Conservation (phyloP, 2,797 vertebrate genomes). For the Fratercula arctica region DNA sequence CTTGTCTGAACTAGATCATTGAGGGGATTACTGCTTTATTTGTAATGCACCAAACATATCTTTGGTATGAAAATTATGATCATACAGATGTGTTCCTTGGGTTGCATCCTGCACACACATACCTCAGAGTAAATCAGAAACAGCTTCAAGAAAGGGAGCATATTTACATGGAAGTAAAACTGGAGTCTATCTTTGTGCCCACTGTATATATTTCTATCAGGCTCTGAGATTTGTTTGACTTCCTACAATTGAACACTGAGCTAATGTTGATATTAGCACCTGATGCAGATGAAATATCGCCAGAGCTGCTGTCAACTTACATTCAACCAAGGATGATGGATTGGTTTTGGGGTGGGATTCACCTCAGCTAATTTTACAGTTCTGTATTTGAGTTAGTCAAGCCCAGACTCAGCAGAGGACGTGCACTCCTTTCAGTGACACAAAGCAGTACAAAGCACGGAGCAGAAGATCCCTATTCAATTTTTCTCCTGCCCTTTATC, state of each 20-base stretch:
- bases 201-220: not conserved
- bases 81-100: conserved; percentile 35
- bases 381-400: not conserved
- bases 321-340: not conserved
- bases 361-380: not conserved
- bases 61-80: not conserved
- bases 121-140: not conserved
- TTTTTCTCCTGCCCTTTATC: not conserved
- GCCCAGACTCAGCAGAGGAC: not conserved
- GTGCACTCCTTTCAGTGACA: not conserved
- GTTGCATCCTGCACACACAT: not conserved
- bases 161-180: not conserved
- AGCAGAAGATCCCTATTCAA: not conserved
- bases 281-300: not conserved
- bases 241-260: not conserved
- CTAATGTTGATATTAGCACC: not conserved
- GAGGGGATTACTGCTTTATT: conserved; percentile 10
- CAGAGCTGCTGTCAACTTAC: not conserved
- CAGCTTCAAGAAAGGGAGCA: not conserved
- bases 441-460: not conserved
- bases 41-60: conserved; percentile 32
- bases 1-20: conserved; percentile 2
- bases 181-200: not conserved
- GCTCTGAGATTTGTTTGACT: not conserved
- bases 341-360: not conserved